Evolutionary conservation across 53 echinoderm and acorn worm genomes (phyloP), one percentile per base, ranked within the genome.

Genomic region (Astropecten irregularis): DNA sequence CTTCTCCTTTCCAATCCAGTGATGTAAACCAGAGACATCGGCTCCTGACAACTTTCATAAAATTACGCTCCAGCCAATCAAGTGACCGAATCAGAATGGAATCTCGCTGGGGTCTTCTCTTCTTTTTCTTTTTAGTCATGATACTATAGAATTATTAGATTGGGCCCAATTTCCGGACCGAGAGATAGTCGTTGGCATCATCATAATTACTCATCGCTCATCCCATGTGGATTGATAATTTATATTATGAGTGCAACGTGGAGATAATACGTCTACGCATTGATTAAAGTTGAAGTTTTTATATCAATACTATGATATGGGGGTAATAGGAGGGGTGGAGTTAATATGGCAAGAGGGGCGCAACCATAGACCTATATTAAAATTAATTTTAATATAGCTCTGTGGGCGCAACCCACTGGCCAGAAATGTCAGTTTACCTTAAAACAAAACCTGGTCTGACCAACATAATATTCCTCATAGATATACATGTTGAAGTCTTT

Each of bases 91-190:
- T 58, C 28, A 29, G 30, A 58, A 16, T 29, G 59, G 31, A 2
- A 21, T 35, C 13, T 3, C 37, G 15, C n/a, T n/a, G n/a, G n/a
- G n/a, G n/a, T n/a, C n/a, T n/a, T n/a, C n/a, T n/a, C n/a, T n/a
- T n/a, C n/a, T n/a, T n/a, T n/a, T n/a, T n/a, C n/a, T n/a, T n/a
- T n/a, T n/a, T n/a, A 47, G 68, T 68, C 68, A 68, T 47, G 44
- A 42, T 46, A 31, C 15, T 68, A 27, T n/a, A n/a, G 23, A 68
- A 46, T 68, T 68, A 68, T 68, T 46, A 68, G 68, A 68, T 68
- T 68, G 2, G 27, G 23, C 4, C 18, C 21, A 22, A 68, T 68
- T 26, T 68, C 68, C 68, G 68, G 68, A 46, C 27, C 46, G 4
- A 65, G 65, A 37, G 36, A 65, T 65, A 37, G n/a, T 38, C 3